Percentiles rank a stretch among this genome's conserved stretches.
Evolutionary conservation across 2,888 invertebrate species (phyloP).

Genomic region (Eudasyphora cyanicolor): DNA sequence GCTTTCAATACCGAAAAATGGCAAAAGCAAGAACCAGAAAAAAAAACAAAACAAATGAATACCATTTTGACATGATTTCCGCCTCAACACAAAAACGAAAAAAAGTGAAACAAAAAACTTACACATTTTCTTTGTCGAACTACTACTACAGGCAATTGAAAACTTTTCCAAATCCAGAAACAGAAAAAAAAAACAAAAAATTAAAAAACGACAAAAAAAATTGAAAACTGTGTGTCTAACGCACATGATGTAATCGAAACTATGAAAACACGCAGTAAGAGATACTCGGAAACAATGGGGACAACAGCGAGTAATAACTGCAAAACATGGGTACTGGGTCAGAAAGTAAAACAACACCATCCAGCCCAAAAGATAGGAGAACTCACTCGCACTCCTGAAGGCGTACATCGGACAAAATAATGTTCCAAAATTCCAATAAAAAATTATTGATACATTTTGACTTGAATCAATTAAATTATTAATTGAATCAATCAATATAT

Average conservation of each 20-base stretch:
- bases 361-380: conserved; percentile 64
- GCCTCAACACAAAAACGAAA: conserved; percentile 29
- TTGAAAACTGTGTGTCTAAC: conserved; percentile 70
- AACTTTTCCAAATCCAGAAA: conserved; percentile 22
- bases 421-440: no score
- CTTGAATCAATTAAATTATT: no score
- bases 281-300: conserved; percentile 23
- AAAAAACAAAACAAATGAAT: conserved; percentile 28
- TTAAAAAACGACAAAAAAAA: conserved; percentile 20
- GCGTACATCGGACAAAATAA: no score
- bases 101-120: conserved; percentile 60
- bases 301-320: conserved; percentile 34
- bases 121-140: conserved; percentile 54
- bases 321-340: conserved; percentile 47
- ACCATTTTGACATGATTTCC: conserved; percentile 37
- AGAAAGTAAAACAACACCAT: conserved; percentile 33
- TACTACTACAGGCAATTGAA: conserved; percentile 53
- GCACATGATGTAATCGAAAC: conserved; percentile 73
- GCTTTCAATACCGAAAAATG: background rate
- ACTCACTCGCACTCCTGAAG: conserved; percentile 4
- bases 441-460: no score
- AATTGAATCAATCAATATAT: no score
- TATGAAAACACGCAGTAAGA: conserved; percentile 35
- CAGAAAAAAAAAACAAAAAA: conserved; percentile 56
- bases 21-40: background rate